Conservation (phyloP, 2,888 invertebrate species). For the Drosophila neutralis region DNA sequence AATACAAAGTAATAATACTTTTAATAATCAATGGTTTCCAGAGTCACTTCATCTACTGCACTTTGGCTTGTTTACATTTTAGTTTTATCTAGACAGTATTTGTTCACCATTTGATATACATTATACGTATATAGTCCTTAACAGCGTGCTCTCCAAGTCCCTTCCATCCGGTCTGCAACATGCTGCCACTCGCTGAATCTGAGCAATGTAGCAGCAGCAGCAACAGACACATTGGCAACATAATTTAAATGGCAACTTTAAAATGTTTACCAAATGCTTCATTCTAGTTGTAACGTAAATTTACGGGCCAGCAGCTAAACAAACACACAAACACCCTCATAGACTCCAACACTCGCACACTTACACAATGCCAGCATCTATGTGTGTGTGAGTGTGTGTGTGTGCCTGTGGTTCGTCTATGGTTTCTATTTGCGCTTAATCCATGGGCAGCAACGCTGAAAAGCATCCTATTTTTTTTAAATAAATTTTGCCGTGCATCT, state of each 20-base stretch:
- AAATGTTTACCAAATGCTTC: constrained; percentile 78
- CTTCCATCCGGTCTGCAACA: background rate
- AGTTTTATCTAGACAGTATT: constrained; percentile 37
- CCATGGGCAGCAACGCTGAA: constrained; percentile 63
- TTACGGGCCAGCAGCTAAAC: constrained; percentile 76
- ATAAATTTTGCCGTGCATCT: constrained; percentile 31
- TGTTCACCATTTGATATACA: constrained; percentile 54
- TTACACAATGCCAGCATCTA: constrained; percentile 3
- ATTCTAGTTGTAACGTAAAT: constrained; percentile 78
- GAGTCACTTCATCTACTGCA: constrained; percentile 9
- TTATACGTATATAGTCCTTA: constrained; percentile 13
- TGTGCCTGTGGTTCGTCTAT: constrained; percentile 54
- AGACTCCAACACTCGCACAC: constrained; percentile 9
- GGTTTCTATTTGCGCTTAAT: constrained; percentile 75
- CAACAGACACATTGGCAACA: constrained; percentile 44
- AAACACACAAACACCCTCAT: constrained; percentile 52
- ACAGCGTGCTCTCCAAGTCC: constrained; percentile 16
- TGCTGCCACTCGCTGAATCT: background rate
- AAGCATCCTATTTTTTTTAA: constrained; percentile 52
- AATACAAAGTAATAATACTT: background rate
- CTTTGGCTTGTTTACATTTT: constrained; percentile 21
- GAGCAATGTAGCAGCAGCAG: constrained; percentile 23
- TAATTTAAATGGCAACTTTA: constrained; percentile 78
- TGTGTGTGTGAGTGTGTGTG: constrained; percentile 5
- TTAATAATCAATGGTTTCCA: background rate